Evolutionary conservation across 92 coral and sea anemone genomes (phyloP).

Genomic region (Virgularia gustaviana): DNA sequence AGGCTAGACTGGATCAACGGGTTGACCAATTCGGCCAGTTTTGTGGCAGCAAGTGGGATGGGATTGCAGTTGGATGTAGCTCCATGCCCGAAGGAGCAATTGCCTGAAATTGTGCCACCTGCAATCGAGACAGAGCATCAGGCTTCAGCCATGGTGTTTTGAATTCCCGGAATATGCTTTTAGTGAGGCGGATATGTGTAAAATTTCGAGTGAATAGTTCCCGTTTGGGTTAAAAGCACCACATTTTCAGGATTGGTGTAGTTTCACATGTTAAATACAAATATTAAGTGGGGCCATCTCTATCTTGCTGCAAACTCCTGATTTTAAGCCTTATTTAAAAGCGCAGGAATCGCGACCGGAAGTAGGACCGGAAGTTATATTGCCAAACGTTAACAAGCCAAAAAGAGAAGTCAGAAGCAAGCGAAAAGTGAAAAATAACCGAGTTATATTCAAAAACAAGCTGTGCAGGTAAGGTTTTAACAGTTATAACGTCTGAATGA

Average conservation of each 20-base stretch:
- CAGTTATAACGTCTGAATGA: not conserved
- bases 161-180: not conserved
- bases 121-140: too few species aligned
- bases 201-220: slow-evolving; percentile 15
- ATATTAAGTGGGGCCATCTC: slow-evolving; percentile 12
- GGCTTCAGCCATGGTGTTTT: slow-evolving; percentile 14
- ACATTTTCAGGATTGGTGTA: slow-evolving; percentile 1
- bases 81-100: slow-evolving; percentile 18
- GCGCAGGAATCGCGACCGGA: not conserved
- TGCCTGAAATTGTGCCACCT: not conserved
- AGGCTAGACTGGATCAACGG: slow-evolving; percentile 3
- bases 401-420: not conserved
- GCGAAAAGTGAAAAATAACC: not conserved
- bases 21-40: slow-evolving; percentile 5
- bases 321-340: slow-evolving; percentile 12
- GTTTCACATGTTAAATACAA: slow-evolving; percentile 9
- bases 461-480: not conserved
- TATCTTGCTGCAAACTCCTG: slow-evolving; percentile 14
- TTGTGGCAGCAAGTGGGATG: slow-evolving; percentile 18
- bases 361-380: slow-evolving; percentile 29
- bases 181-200: slow-evolving; percentile 32
- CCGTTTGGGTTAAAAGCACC: slow-evolving; percentile 22
- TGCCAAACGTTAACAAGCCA: not conserved
- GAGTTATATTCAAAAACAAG: slow-evolving; percentile 1
- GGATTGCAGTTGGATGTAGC: slow-evolving; percentile 16